These are phyloP conservation scores for Leucopsar rothschildi DNA, from an alignment of 2,113 vertebrate genomes.

Conservation along the genomic window DNA sequence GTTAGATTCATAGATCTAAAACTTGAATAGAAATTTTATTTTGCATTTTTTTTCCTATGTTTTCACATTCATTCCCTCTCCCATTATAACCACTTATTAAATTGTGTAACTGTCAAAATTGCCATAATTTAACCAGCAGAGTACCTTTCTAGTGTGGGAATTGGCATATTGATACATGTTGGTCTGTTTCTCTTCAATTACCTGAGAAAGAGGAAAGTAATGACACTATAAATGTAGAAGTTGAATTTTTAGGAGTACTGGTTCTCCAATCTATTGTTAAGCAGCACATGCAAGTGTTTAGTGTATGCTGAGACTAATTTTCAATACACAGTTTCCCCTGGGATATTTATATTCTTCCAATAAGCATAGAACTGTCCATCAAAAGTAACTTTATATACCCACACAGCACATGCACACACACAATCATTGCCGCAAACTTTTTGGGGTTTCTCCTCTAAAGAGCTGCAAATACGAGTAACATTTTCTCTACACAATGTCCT, in stretches of 20 bases:
- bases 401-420: neutral
- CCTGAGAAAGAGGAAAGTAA: slow-evolving; percentile 30
- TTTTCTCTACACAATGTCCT: slow-evolving; percentile 60
- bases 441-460: slow-evolving; percentile 46
- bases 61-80: neutral
- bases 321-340: slow-evolving; percentile 72
- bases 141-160: neutral
- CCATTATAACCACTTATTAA: neutral
- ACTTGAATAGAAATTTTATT: neutral
- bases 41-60: neutral
- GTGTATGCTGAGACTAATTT: slow-evolving; percentile 78
- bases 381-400: slow-evolving; percentile 69
- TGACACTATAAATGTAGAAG: neutral
- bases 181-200: neutral
- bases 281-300: slow-evolving; percentile 71
- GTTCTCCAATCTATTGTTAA: slow-evolving; percentile 61
- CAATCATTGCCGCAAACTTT: slow-evolving; percentile 52
- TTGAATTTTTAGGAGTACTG: slow-evolving; percentile 47
- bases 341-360: slow-evolving; percentile 81
- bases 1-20: neutral
- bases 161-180: neutral
- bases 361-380: slow-evolving; percentile 80
- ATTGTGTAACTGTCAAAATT: neutral
- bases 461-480: slow-evolving; percentile 54
- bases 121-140: neutral